These are phyloP conservation scores for Ianthella basta DNA, from an alignment of 37 sponge, comb jelly and placozoan genomes.

Conservation along the genomic window DNA sequence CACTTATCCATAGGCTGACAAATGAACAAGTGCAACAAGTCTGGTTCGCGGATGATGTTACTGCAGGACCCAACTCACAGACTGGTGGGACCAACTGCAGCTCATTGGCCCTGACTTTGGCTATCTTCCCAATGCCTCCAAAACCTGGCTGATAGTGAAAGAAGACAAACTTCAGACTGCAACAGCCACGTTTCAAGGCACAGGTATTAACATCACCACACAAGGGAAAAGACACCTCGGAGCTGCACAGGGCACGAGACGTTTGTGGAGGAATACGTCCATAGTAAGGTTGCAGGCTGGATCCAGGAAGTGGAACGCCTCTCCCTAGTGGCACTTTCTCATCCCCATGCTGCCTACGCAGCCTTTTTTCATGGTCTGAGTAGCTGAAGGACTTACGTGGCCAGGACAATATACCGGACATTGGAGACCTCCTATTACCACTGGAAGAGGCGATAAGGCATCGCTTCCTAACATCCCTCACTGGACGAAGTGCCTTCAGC, in stretches of 20 bases:
- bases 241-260: not conserved
- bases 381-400: too few relatives aligned
- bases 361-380: not conserved
- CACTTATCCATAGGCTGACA: not conserved
- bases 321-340: not conserved
- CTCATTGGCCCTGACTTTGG: not conserved
- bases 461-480: not conserved
- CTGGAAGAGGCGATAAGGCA: not conserved
- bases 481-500: not conserved
- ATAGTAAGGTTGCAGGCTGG: not conserved
- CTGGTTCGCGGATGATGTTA: slow-evolving; percentile 7
- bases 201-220: not conserved
- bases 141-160: slow-evolving; percentile 11
- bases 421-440: not conserved
- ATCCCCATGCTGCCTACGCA: not conserved
- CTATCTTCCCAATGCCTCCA: not conserved
- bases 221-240: not conserved
- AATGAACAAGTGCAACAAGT: not conserved
- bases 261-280: not conserved
- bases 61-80: not conserved
- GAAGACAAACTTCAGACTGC: not conserved
- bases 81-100: not conserved
- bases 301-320: not conserved
- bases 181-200: not conserved
- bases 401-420: not conserved